A percentile compares a stretch with the other conserved stretches of the same genome.
Conservation (phyloP, 2,113 vertebrate genomes). For the Hemiscyllium ocellatum region DNA sequence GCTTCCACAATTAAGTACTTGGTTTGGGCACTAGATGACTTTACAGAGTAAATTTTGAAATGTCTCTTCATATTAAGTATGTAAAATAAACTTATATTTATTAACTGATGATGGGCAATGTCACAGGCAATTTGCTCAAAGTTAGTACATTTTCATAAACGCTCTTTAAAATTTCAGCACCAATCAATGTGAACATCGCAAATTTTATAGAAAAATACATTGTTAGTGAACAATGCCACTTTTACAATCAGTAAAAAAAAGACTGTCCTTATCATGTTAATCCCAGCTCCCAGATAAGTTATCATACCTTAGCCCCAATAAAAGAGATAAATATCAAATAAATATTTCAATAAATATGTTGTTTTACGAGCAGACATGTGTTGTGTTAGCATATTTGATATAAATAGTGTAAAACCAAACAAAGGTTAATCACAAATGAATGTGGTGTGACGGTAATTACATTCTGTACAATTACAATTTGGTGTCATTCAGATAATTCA, state of each 20-base stretch:
- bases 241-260: not conserved
- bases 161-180: not conserved
- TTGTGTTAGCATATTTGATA: not conserved
- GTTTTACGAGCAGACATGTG: too few relatives aligned
- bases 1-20: not conserved
- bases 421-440: not conserved
- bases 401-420: not conserved
- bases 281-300: not conserved
- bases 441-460: not conserved
- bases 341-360: conserved; percentile 30
- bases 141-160: not conserved
- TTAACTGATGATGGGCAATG: not conserved
- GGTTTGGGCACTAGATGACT: not conserved
- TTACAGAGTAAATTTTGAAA: not conserved
- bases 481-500: conserved; percentile 57
- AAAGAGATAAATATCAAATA: conserved; percentile 23
- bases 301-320: not conserved
- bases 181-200: not conserved
- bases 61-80: not conserved
- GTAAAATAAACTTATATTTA: not conserved
- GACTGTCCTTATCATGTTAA: not conserved
- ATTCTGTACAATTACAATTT: not conserved
- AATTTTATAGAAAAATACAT: not conserved
- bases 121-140: not conserved
- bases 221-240: not conserved